phyloP scores from a whole-genome alignment of 2,113 vertebrate genomes.

The Aptenodytes forsteri region DNA sequence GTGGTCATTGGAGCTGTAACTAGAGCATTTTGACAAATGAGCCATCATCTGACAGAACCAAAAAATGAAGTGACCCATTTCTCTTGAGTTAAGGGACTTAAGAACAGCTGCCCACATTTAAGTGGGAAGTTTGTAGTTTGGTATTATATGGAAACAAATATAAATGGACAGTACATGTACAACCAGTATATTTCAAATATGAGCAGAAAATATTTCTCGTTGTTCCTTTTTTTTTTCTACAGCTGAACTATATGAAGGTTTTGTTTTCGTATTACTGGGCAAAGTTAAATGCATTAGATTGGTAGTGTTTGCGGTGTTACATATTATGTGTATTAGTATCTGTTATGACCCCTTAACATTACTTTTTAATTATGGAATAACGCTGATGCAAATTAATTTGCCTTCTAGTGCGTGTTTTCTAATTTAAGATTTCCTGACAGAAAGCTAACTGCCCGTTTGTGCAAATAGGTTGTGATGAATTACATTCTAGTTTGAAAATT shows the following conservation, averaged over 20 bases:
- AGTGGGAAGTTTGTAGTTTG: neutral
- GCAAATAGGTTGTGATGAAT: neutral
- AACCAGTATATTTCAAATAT: neutral
- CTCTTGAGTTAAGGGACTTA: neutral
- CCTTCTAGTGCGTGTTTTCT: neutral
- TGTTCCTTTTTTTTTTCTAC: neutral
- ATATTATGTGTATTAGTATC: neutral
- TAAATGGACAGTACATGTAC: accelerated
- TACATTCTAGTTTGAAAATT: neutral
- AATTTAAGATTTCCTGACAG: neutral
- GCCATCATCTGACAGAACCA: neutral
- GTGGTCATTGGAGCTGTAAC: neutral
- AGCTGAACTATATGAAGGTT: neutral
- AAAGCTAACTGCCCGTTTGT: neutral
- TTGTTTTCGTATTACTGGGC: neutral
- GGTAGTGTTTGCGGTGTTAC: neutral
- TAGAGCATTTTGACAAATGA: neutral
- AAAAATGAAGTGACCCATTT: neutral
- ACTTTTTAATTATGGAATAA: neutral
- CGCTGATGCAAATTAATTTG: neutral
- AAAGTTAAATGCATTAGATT: neutral
- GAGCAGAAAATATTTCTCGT: neutral
- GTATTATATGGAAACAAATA: neutral
- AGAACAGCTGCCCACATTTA: neutral
- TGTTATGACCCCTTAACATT: neutral